Base-by-base conservation (phyloP, 2,888 invertebrate genomes). In the Plebejus anna region DNA sequence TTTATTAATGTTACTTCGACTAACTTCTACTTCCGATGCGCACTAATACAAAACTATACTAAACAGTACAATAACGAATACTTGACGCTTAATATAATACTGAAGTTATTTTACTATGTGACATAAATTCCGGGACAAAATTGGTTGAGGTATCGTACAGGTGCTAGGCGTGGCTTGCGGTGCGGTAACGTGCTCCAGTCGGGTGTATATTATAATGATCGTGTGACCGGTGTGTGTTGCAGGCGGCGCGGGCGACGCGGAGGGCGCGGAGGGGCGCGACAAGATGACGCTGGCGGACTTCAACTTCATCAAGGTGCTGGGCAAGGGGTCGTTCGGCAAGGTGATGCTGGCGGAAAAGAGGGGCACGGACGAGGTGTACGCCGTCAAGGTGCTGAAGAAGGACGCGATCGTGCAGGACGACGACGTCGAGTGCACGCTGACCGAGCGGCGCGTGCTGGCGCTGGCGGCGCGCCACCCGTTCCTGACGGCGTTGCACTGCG, bases 381-480 rank as follows among this genome's bases (percentile, higher is more conserved):
- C 97, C 13, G 96, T 97, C 78, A 97, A 97, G 89, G 97, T 99
- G 82, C 95, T 99, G 86, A 99, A 99, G 95, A 99, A 99, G 92
- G 98, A 99, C 94, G 98, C 98, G 66, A 99, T 99, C 82, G 97
- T 99, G 85, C 99, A 99, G 94, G 99, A 99, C 91, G 99, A 99
- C 90, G 99, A 99, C 94, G 99, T 99, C 77, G 99, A 99, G 91
- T 99, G 99, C 92, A 99, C 99, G 77, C 98, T 99, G 97, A 99
- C 99, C 79, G 99, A 99, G 94, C 99, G 99, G 88, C 96, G 99
- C 86, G 99, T 99, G 88, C 95, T 99, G 84, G 98, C 98, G 76
- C 95, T 99, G 86, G 98, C 99, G n/a, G 99, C 99, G 79, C 97
- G 97, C 81, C 99, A 99, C 94, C 99, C 99, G 77, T 99, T 99